A percentile compares a stretch with the other conserved stretches of the same genome.
phyloP scores from a whole-genome alignment of 2,888 invertebrate genomes.

The Dugesia japonica region DNA sequence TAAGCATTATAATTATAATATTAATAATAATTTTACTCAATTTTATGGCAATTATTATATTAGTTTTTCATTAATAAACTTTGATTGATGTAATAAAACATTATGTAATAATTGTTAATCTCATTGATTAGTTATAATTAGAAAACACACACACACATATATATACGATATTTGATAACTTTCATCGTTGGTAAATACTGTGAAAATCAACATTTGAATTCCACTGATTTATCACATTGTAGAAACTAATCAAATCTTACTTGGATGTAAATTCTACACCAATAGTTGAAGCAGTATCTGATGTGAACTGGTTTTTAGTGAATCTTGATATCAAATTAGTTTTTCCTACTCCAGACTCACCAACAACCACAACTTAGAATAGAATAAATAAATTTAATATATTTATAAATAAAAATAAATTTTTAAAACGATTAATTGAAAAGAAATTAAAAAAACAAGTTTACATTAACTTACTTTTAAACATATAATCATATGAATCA shows the following conservation, averaged over 20 bases:
- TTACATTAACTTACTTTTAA: neutral
- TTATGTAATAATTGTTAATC: too few relatives aligned
- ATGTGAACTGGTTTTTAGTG: conserved; percentile 42
- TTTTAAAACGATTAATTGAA: neutral
- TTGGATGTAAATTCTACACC: conserved; percentile 40
- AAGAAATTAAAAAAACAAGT: neutral
- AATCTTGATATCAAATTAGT: conserved; percentile 42
- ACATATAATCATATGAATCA: conserved; percentile 13
- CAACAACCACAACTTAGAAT: conserved; percentile 42
- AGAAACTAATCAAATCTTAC: neutral
- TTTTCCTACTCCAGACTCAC: conserved; percentile 43
- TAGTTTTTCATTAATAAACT: too few relatives aligned
- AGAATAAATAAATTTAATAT: neutral
- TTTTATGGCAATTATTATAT: too few relatives aligned
- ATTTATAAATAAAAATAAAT: neutral
- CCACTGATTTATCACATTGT: too few relatives aligned
- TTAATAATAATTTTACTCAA: too few relatives aligned
- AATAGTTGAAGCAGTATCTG: conserved; percentile 42
- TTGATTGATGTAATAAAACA: too few relatives aligned
- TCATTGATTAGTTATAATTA: too few relatives aligned
- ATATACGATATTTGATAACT: too few relatives aligned
- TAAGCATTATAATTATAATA: too few relatives aligned
- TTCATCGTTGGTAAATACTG: too few relatives aligned
- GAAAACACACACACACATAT: too few relatives aligned
- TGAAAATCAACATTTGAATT: too few relatives aligned